Percentiles rank a stretch among this genome's conserved stretches.
Conservation (phyloP, 64 coral and sea anemone species). For the Montipora capricornis region DNA sequence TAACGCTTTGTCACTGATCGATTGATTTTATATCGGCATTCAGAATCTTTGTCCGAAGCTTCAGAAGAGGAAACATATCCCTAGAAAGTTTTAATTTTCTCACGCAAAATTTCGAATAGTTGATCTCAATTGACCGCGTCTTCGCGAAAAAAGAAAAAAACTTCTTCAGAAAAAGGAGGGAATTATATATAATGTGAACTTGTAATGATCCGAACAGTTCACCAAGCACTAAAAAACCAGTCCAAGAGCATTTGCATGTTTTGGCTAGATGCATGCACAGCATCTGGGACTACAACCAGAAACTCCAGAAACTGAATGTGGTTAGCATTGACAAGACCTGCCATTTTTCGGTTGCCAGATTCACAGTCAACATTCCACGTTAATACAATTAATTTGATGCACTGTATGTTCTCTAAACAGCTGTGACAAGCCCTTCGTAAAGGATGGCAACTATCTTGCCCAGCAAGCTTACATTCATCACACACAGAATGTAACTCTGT, state of each 20-base stretch:
- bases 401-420: conserved; percentile 43
- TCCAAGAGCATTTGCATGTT: conserved; percentile 44
- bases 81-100: no score
- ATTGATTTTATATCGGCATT: no score
- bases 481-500: conserved; percentile 36
- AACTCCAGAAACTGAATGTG: neutral
- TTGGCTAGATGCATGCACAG: conserved; percentile 43
- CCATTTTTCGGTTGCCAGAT: conserved; percentile 44
- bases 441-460: conserved; percentile 52
- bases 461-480: conserved; percentile 41
- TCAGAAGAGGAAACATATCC: no score
- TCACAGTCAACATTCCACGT: conserved; percentile 22
- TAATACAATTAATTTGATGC: conserved; percentile 14
- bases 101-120: no score
- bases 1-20: no score
- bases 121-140: neutral
- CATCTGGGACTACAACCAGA: conserved; percentile 34
- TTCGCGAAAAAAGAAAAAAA: neutral
- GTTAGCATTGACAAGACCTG: neutral
- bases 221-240: conserved; percentile 27
- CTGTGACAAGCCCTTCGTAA: conserved; percentile 36
- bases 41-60: no score
- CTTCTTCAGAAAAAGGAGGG: neutral
- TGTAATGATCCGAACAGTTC: neutral
- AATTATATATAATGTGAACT: neutral